Conservation (phyloP, 64 coral and sea anemone species). For the Porites lutea region DNA sequence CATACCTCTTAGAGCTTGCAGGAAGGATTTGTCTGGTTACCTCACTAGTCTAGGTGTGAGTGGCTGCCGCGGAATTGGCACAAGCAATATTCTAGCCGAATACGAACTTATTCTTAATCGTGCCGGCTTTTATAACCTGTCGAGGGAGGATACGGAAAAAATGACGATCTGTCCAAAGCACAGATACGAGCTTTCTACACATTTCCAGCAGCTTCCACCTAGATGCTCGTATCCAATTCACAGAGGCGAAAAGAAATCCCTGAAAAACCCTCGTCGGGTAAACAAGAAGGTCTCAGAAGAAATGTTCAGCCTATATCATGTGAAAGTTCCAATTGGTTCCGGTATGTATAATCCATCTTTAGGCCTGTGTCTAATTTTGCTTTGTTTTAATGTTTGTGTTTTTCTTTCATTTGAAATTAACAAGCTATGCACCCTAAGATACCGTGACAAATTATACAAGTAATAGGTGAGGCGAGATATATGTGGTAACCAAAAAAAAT, state of each 20-base stretch:
- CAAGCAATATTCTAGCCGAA: neutral
- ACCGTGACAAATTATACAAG: neutral
- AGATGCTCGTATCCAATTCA: slow-evolving; percentile 9
- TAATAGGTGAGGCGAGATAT: neutral
- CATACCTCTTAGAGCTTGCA: slow-evolving; percentile 2
- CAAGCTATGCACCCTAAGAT: slow-evolving; percentile 4
- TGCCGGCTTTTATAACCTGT: neutral
- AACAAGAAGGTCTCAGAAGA: too few species aligned
- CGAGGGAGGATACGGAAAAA: neutral
- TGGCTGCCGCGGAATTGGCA: too few species aligned
- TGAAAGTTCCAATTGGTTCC: too few species aligned
- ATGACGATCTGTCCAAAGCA: slow-evolving; percentile 4
- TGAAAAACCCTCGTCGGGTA: too few species aligned
- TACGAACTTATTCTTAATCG: slow-evolving; percentile 1
- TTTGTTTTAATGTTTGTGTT: too few species aligned
- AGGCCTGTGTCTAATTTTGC: too few species aligned
- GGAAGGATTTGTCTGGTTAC: slow-evolving; percentile 9
- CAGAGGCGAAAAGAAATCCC: too few species aligned
- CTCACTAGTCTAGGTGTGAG: neutral
- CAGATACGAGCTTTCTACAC: neutral
- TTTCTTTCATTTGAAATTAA: too few species aligned
- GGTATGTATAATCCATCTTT: too few species aligned
- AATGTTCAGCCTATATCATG: too few species aligned
- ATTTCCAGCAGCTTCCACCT: neutral
- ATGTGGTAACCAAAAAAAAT: slow-evolving; percentile 1